Evolutionary conservation across 2,113 vertebrate species (phyloP), one percentile per base, ranked within the genome.

Genomic region (Nanorana parkeri): DNA sequence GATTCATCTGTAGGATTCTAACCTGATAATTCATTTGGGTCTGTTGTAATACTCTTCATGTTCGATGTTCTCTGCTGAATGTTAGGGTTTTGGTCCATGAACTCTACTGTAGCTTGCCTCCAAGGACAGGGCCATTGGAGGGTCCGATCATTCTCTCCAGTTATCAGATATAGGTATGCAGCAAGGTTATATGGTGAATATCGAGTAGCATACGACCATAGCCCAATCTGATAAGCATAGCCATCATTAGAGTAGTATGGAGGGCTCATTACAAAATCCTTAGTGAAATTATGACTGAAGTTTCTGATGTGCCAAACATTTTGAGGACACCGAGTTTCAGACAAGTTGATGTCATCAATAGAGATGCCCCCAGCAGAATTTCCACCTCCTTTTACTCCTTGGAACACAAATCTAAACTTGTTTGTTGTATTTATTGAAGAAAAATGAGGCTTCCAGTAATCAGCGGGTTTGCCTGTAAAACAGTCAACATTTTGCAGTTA

Each of bases 331-430:
- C 85, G 86, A 3, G 94, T 96, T 89, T 98, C 97, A 0, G 97
- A 96, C 21, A 98, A 91, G 86, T 96, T 99, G 85, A 99, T 94
- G 83, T 99, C 96, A 0, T 99, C 97, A 68, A 97, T 89, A 13
- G 97, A 98, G 36, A 97, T 85, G 10, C 96, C 96, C 16, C 97
- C 96, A 0, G 26, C 2, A 1, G 92, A 87, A 1, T 63, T 58
- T 0, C 86, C 83, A 1, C 23, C 28, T 28, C 85, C 89, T 88
- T 88, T 95, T 52, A 86, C 17, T 0, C 95, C 96, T 92, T 93
- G 67, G 86, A 98, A 97, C 26, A 95, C 87, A 5, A 97, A 90
- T 1, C 94, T 86, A 87, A 98, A 99, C 89, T 96, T 96, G 5
- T 21, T 91, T 1, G 86, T 89, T 55, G 86, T 88, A 0, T 92